Conservation (phyloP, 2,888 invertebrate genomes). For the Silvanus unidentatus region DNA sequence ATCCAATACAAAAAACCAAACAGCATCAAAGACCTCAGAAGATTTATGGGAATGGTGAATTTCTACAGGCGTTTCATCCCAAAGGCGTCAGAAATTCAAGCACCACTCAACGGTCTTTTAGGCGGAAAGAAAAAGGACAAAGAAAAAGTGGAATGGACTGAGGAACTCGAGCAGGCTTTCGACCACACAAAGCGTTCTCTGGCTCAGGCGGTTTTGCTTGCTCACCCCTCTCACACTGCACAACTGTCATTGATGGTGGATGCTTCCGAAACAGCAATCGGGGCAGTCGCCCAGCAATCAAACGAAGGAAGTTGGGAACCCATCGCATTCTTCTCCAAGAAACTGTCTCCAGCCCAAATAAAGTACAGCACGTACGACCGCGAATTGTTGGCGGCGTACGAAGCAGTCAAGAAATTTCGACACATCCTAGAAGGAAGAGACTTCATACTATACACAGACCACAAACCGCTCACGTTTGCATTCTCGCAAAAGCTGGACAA, state of each 20-base stretch:
- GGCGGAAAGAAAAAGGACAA: neutral
- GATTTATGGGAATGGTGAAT: conserved; percentile 19
- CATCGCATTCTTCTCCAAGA: neutral
- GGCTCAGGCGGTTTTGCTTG: too few species aligned
- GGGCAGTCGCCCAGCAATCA: neutral
- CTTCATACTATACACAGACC: neutral
- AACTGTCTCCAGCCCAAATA: neutral
- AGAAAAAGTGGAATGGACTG: neutral
- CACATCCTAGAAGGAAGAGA: neutral
- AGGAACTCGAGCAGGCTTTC: neutral
- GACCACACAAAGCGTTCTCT: neutral
- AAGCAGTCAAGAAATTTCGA: neutral
- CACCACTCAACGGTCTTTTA: conserved; percentile 8
- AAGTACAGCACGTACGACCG: conserved; percentile 2
- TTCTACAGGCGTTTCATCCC: conserved; percentile 18
- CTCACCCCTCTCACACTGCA: too few species aligned
- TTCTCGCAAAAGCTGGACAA: neutral
- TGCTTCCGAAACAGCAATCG: neutral
- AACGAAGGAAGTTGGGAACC: neutral
- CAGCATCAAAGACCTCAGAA: conserved; percentile 9
- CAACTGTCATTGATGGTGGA: neutral
- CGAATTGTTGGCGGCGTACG: neutral
- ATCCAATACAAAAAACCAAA: conserved; percentile 18
- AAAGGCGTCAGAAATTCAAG: conserved; percentile 11
- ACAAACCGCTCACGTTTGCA: neutral